A percentile compares a stretch with the other conserved stretches of the same genome.
Conservation (phyloP, 2,797 vertebrate genomes). For the Pseudomugil gertrudae region DNA sequence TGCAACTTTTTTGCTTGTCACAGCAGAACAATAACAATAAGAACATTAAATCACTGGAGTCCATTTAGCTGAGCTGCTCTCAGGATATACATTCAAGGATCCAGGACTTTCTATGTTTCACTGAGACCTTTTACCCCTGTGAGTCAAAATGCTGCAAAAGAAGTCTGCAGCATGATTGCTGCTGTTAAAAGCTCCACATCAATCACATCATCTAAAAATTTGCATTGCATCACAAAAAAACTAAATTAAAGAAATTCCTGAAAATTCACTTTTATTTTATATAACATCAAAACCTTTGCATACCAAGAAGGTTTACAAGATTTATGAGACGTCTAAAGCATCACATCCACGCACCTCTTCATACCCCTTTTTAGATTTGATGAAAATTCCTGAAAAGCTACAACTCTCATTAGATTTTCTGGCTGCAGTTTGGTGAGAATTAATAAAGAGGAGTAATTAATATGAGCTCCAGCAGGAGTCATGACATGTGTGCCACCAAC, state of each 20-base stretch:
- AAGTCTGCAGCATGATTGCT: not conserved
- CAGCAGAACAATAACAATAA: not conserved
- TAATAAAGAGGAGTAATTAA: constrained; percentile 52
- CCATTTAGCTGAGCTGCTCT: not conserved
- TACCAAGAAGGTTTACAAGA: constrained; percentile 3
- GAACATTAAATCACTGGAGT: not conserved
- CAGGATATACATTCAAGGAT: not conserved
- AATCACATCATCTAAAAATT: constrained; percentile 8
- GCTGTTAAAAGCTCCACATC: not conserved
- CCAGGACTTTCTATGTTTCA: not conserved
- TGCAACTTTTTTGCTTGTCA: not conserved
- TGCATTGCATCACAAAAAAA: constrained; percentile 1
- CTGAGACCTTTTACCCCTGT: not conserved
- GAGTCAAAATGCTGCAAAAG: not conserved
- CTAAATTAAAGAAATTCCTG: too few relatives aligned
- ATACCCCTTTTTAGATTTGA: constrained; percentile 20
- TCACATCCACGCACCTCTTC: constrained; percentile 24
- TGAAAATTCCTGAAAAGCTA: constrained; percentile 12
- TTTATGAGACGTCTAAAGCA: constrained; percentile 9
- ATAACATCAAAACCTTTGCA: constrained; percentile 13
- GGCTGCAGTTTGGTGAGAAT: constrained; percentile 37
- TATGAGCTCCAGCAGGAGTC: constrained; percentile 30
- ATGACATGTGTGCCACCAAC: constrained; percentile 39
- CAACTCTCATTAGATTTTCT: constrained; percentile 35
- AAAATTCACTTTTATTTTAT: constrained; percentile 17